Percentiles rank a stretch among this genome's conserved stretches.
Conservation (phyloP, 2,797 vertebrate genomes). For the Oreochromis mossambicus region DNA sequence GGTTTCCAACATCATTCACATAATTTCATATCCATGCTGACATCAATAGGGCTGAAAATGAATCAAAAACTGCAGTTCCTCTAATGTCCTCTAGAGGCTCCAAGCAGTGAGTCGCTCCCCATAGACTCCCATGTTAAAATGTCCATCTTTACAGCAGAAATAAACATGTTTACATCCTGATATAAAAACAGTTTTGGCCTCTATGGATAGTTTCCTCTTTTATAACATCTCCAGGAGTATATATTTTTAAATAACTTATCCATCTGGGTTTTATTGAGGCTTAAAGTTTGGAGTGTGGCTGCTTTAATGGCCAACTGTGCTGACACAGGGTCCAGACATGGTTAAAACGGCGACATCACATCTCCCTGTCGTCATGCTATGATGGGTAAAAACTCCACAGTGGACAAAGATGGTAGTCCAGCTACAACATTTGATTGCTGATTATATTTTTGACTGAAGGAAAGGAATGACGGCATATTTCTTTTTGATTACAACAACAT, state of each 20-base stretch:
- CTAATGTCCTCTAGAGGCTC: not conserved
- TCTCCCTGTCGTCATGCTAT: not conserved
- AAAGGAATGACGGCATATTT: not conserved
- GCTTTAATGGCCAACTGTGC: not conserved
- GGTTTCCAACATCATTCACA: not conserved
- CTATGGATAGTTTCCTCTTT: not conserved
- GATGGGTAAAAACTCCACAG: not conserved
- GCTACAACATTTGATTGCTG: not conserved
- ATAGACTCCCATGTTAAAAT: not conserved
- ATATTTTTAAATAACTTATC: not conserved
- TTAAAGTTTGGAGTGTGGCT: not conserved
- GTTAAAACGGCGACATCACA: not conserved
- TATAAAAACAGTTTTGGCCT: not conserved
- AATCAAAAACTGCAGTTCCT: not conserved
- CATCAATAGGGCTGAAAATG: not conserved
- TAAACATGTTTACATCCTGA: not conserved
- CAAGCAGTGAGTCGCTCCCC: too few species aligned
- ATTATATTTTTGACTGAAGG: not conserved
- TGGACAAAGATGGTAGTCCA: not conserved
- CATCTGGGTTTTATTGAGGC: not conserved
- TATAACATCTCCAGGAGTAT: not conserved
- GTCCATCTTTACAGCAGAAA: not conserved
- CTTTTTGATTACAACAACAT: not conserved
- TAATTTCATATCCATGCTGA: not conserved
- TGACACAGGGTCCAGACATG: rapidly evolving